Evolutionary conservation across 2,888 invertebrate species (phyloP).

Genomic region (Protonemura montana): DNA sequence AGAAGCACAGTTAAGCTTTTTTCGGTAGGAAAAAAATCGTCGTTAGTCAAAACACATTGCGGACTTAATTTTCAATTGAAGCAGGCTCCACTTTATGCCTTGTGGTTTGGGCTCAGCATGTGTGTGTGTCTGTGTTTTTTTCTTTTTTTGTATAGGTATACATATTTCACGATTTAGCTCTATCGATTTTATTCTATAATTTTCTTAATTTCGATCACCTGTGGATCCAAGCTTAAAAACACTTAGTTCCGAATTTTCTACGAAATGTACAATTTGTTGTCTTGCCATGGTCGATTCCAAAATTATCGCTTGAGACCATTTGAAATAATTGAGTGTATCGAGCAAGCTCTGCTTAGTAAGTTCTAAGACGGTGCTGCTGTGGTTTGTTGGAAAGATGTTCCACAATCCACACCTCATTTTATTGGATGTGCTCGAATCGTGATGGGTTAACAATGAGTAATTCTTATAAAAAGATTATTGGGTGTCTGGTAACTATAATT

Average conservation of each 20-base stretch:
- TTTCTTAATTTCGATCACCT: too few species aligned
- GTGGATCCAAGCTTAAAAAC: too few species aligned
- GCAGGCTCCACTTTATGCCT: too few species aligned
- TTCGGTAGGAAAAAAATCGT: not conserved
- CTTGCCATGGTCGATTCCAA: not conserved
- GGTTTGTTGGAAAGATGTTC: not conserved
- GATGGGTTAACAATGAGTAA: conserved; percentile 32
- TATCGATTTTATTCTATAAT: too few species aligned
- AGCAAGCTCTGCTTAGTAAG: not conserved
- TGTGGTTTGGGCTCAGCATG: too few species aligned
- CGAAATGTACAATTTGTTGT: too few species aligned
- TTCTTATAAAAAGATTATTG: conserved; percentile 39
- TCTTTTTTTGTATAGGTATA: too few species aligned
- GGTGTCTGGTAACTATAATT: conserved; percentile 34
- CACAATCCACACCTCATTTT: conserved; percentile 22
- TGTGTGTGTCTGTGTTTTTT: too few species aligned
- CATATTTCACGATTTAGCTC: too few species aligned
- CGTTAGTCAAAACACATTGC: conserved; percentile 7
- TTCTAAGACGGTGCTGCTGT: not conserved
- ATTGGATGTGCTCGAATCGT: conserved; percentile 9
- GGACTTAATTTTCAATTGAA: not conserved
- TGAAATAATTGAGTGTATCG: not conserved
- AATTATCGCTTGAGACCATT: not conserved
- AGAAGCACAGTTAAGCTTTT: not conserved
- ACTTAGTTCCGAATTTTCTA: too few species aligned